Evolutionary conservation across 1,140 invertebrate species (phyloP).

Genomic region (Mya arenaria): DNA sequence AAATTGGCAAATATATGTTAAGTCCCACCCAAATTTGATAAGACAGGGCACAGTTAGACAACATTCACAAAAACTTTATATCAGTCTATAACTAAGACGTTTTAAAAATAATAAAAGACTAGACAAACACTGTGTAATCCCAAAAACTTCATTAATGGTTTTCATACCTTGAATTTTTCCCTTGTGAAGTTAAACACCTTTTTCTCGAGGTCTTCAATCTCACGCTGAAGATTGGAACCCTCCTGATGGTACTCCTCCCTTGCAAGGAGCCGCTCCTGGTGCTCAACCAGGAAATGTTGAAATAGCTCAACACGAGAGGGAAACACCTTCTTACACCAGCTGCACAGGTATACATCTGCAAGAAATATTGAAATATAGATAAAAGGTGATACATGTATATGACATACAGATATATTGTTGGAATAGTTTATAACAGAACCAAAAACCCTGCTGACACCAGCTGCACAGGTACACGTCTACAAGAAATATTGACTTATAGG

Average conservation of each 20-base stretch:
- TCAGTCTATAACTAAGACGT: no score
- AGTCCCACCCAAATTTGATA: no score
- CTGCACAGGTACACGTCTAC: neutral
- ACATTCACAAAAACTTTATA: no score
- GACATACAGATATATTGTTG: neutral
- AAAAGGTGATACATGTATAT: no score
- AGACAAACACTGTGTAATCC: no score
- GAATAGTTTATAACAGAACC: neutral
- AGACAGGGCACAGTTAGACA: no score
- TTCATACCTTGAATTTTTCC: conserved; percentile 19
- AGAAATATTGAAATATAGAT: neutral
- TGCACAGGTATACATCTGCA: conserved; percentile 48
- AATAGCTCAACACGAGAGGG: conserved; percentile 41
- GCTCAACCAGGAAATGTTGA: conserved; percentile 45
- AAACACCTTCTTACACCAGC: conserved; percentile 54
- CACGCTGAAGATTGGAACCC: conserved; percentile 24
- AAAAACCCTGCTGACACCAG: neutral
- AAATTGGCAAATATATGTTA: no score
- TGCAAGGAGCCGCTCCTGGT: conserved; percentile 46
- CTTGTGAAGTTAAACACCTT: conserved; percentile 43
- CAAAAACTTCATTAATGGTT: no score
- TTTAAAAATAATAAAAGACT: no score
- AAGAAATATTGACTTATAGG: no score
- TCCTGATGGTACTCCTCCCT: conserved; percentile 10
- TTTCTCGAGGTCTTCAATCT: conserved; percentile 53